A percentile compares a stretch with the other conserved stretches of the same genome.
Evolutionary conservation across 2,888 invertebrate genomes (phyloP).

Genomic region (Xiphydria camelus): DNA sequence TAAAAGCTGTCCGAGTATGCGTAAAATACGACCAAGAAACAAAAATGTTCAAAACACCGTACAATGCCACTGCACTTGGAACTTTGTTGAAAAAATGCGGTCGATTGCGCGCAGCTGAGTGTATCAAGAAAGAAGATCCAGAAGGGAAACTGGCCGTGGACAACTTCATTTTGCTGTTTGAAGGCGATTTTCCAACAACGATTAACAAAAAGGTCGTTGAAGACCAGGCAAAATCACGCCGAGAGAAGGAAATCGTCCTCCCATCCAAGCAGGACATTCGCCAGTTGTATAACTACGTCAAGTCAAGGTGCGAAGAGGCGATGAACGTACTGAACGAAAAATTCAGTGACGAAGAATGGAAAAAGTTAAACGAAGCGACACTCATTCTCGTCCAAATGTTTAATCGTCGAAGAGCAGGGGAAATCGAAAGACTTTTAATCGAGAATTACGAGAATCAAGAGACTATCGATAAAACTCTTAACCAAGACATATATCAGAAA

Average conservation of each 20-base stretch:
- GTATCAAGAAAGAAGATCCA: conserved; percentile 15
- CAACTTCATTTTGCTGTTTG: conserved; percentile 16
- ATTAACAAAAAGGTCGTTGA: conserved; percentile 18
- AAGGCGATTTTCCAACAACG: conserved; percentile 16
- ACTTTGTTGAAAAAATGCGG: conserved; percentile 17
- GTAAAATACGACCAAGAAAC: conserved; percentile 9
- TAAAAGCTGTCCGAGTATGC: conserved; percentile 7
- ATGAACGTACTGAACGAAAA: conserved; percentile 5
- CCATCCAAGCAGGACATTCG: conserved; percentile 17
- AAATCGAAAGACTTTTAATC: conserved; percentile 21
- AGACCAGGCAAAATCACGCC: conserved; percentile 13
- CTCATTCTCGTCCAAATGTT: conserved; percentile 23
- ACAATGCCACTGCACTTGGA: conserved; percentile 6
- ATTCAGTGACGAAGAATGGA: conserved; percentile 16
- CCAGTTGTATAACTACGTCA: conserved; percentile 11
- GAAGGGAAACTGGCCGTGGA: conserved; percentile 13
- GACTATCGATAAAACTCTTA: conserved; percentile 16
- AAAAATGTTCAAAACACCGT: conserved; percentile 13
- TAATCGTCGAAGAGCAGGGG: conserved; percentile 24
- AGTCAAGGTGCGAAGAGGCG: conserved; percentile 9
- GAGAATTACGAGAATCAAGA: conserved; percentile 16
- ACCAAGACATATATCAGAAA: conserved; percentile 17
- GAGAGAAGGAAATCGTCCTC: conserved; percentile 11
- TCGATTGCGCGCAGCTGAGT: conserved; percentile 7
- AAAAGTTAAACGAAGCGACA: conserved; percentile 11